phyloP scores from a whole-genome alignment of 2,113 vertebrate species.

The Serranochromis macrocephalus region DNA sequence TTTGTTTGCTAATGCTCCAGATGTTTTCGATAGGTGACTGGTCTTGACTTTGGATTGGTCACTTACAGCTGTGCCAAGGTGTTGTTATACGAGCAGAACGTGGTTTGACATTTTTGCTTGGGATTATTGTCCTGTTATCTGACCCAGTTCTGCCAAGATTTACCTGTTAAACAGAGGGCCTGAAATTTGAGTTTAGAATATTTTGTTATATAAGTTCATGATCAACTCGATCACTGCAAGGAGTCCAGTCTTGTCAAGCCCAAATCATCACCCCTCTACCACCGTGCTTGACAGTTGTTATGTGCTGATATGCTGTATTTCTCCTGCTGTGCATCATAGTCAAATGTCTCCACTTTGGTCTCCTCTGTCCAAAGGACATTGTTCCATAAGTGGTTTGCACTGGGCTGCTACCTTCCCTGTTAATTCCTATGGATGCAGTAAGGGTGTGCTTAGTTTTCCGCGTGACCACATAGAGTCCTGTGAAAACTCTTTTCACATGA shows the following conservation, averaged over 20 bases:
- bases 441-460: not conserved
- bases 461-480: not conserved
- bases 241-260: not conserved
- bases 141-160: not conserved
- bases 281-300: not conserved
- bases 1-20: not conserved
- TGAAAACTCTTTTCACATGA: not conserved
- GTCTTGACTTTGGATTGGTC: not conserved
- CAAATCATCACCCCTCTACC: not conserved
- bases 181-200: not conserved
- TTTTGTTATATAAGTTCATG: not conserved
- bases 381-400: not conserved
- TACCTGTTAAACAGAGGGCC: fast-evolving
- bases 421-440: not conserved
- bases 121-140: not conserved
- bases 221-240: not conserved
- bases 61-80: not conserved
- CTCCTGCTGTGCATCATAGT: not conserved
- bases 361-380: not conserved
- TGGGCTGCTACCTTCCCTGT: not conserved
- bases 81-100: not conserved
- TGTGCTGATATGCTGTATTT: not conserved
- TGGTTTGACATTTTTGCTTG: not conserved
- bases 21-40: not conserved
- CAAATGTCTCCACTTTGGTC: not conserved